Conservation (phyloP, 2,888 invertebrate species). For the Spisula solida region DNA sequence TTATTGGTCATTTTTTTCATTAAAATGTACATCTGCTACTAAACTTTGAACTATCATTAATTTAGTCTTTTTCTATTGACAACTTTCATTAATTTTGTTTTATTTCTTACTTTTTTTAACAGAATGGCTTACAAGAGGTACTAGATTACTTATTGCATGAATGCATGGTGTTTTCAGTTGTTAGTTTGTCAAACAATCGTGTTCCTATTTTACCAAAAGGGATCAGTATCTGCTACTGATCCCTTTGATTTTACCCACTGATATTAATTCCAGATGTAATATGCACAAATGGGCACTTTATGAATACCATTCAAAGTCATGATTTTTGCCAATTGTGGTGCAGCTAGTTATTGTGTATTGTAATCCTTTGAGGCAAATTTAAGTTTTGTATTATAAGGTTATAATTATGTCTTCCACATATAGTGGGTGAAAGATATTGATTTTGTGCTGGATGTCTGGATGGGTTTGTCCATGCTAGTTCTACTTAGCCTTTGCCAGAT, state of each 20-base stretch:
- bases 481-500: too few species aligned
- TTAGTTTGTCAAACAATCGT: constrained; percentile 7
- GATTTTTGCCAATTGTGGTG: background rate
- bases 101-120: constrained; percentile 35
- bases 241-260: background rate
- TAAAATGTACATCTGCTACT: background rate
- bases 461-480: too few species aligned
- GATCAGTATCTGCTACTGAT: too few species aligned
- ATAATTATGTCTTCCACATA: background rate
- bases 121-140: constrained; percentile 47
- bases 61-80: background rate
- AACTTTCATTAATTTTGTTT: background rate
- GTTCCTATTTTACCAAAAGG: background rate
- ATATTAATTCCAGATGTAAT: background rate
- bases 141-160: constrained; percentile 26
- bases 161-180: constrained; percentile 25
- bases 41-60: background rate
- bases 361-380: background rate
- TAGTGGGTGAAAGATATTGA: too few species aligned
- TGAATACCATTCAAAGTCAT: background rate
- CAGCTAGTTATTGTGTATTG: background rate
- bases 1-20: too few species aligned
- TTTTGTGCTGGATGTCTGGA: too few species aligned
- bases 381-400: background rate
- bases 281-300: background rate